These are phyloP conservation scores for Pituophis catenifer DNA, from an alignment of 2,113 vertebrate genomes.

Conservation along the genomic window DNA sequence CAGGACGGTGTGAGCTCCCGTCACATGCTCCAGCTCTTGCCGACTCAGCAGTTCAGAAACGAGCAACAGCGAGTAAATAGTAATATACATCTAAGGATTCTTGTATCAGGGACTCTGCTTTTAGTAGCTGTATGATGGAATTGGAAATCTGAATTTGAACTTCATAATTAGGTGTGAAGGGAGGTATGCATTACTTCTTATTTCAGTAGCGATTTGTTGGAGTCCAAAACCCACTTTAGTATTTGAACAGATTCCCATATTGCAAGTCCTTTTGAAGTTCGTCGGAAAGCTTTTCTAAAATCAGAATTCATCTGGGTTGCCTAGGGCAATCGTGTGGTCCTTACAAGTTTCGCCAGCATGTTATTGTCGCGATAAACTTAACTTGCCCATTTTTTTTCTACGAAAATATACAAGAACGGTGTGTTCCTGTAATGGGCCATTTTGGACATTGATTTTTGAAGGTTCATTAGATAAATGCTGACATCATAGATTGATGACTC, in stretches of 20 bases:
- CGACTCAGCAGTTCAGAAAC: neutral
- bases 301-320: neutral
- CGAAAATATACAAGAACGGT: conserved; percentile 65
- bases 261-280: neutral
- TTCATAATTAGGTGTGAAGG: neutral
- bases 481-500: conserved; percentile 99
- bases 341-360: neutral
- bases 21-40: neutral
- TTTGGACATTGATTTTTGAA: conserved; percentile 88
- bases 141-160: neutral
- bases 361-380: neutral
- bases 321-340: neutral
- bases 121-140: neutral
- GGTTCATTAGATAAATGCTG: conserved; percentile 98
- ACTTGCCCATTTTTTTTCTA: conserved; percentile 31
- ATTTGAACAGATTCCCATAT: too few relatives aligned
- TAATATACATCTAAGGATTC: neutral
- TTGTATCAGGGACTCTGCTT: neutral
- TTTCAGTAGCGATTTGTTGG: neutral
- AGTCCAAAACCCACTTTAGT: too few relatives aligned
- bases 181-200: neutral
- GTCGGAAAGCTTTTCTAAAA: neutral
- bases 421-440: conserved; percentile 74
- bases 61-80: neutral
- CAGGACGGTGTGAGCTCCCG: neutral